These are phyloP conservation scores for Archaeoteleia sp. DNA, from an alignment of 2,888 invertebrate genomes.

Conservation along the genomic window DNA sequence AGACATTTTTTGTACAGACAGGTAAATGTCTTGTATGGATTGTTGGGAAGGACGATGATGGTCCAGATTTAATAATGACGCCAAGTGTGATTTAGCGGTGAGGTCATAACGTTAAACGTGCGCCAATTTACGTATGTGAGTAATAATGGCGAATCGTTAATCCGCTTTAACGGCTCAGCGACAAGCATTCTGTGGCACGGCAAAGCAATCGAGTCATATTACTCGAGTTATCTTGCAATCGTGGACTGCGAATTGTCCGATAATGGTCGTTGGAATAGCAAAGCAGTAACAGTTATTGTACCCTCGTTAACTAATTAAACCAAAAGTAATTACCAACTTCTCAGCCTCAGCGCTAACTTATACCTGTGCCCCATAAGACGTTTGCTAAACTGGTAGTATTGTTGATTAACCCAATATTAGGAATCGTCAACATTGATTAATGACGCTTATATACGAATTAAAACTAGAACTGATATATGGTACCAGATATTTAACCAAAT, in stretches of 20 bases:
- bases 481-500: too few relatives aligned
- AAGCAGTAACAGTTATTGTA: conserved; percentile 53
- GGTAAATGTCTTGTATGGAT: background rate
- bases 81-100: conserved; percentile 24
- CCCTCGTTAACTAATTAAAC: conserved; percentile 49
- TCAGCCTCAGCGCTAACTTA: conserved; percentile 33
- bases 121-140: conserved; percentile 49
- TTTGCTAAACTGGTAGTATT: conserved; percentile 4
- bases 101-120: conserved; percentile 39
- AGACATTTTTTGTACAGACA: too few relatives aligned
- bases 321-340: conserved; percentile 44
- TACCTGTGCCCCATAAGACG: conserved; percentile 28
- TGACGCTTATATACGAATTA: conserved; percentile 12
- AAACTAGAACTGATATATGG: too few relatives aligned
- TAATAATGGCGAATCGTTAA: conserved; percentile 51
- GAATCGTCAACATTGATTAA: conserved; percentile 20
- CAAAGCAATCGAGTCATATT: conserved; percentile 66
- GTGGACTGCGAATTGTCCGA: conserved; percentile 58
- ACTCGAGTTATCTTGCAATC: conserved; percentile 56
- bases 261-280: conserved; percentile 55
- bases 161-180: conserved; percentile 49
- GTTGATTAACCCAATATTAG: conserved; percentile 16
- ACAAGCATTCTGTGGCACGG: conserved; percentile 42
- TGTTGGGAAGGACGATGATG: conserved; percentile 11
- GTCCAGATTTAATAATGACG: conserved; percentile 26